phyloP scores from a whole-genome alignment of 2,113 vertebrate genomes.

The Apistogramma diplotaenia region DNA sequence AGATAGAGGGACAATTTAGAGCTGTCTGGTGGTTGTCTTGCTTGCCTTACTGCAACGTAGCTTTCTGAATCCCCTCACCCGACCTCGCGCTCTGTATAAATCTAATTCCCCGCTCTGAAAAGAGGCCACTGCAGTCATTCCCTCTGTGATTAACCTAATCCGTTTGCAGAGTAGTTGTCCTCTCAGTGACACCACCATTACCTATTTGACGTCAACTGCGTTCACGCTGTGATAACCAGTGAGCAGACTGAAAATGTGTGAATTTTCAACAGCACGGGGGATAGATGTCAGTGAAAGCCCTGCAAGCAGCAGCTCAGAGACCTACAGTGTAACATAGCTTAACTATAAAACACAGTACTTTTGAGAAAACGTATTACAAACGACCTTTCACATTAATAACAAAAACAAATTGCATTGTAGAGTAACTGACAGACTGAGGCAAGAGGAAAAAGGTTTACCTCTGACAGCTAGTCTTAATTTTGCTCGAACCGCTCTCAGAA shows the following conservation, averaged over 20 bases:
- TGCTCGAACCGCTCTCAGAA: no score
- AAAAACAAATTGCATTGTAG: no score
- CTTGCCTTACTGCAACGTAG: not conserved
- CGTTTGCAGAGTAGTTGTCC: conserved; percentile 30
- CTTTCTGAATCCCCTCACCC: not conserved
- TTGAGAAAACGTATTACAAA: no score
- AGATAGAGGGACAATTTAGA: not conserved
- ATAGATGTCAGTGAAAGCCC: not conserved
- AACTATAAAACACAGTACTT: rapidly evolving
- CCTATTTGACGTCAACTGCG: conserved; percentile 33
- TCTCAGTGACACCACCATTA: conserved; percentile 25
- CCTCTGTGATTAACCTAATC: conserved; percentile 63
- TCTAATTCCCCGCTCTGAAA: conserved; percentile 48
- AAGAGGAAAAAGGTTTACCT: no score
- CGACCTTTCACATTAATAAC: no score
- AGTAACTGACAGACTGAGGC: no score
- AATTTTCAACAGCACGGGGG: not conserved
- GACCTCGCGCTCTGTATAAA: not conserved
- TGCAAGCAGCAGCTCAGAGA: not conserved
- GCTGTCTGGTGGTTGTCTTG: not conserved
- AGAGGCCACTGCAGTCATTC: conserved; percentile 46
- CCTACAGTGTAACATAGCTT: not conserved
- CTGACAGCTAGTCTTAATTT: no score
- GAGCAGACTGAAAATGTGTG: not conserved
- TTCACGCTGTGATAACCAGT: conserved; percentile 19